Base-by-base conservation (phyloP, 2,888 invertebrate species). In the Rambutsinella grinnellia region DNA sequence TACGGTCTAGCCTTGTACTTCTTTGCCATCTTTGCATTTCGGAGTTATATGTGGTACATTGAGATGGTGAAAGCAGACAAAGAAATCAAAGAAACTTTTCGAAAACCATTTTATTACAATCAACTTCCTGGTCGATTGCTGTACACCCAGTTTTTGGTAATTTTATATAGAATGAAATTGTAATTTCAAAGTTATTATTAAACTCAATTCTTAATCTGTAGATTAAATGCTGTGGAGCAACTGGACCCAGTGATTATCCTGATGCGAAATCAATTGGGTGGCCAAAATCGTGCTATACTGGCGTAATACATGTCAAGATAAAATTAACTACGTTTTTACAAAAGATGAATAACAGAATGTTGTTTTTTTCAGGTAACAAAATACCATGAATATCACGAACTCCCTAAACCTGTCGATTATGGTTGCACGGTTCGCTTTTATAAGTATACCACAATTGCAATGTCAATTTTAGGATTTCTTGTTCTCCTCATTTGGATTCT, bases 61-160 rank as follows among this genome's bases (percentile, higher is more conserved):
- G 10, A 53, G 53, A 19, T 21, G 6, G 53, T 13, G 10, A 19
- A 10, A 2, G 23, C 53, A 5, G 53, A 53, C 13, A 53, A 19
- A 13, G 53, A 53, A 53, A 53, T 53, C 19, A 19, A 21, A n/a
- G 21, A 19, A 2, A 53, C 23, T 53, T 57, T 57, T 28, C 5
- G 2, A 19, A 57, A 28, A 3, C 27, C 5, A 3, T 27, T 57
- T 17, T 57, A 27, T 17, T 57, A 57, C 28, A 57, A n/a, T 17
- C 57, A 57, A 8, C 57, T 57, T 17, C 57, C 57, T 3, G 28
- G 57, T 28, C 57, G 57, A 6, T n/a, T 57, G 28, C 27, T 57
- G 2, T 57, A 57, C 57, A 57, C 27, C 10, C 57, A 57, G 24
- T 57, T 57, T 57, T 28, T 57, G 57, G 57, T 57, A n/a, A 27